Evolutionary conservation across 1,140 invertebrate species (phyloP), one percentile per base, ranked within the genome.

Genomic region (Matsumurasca onukii): DNA sequence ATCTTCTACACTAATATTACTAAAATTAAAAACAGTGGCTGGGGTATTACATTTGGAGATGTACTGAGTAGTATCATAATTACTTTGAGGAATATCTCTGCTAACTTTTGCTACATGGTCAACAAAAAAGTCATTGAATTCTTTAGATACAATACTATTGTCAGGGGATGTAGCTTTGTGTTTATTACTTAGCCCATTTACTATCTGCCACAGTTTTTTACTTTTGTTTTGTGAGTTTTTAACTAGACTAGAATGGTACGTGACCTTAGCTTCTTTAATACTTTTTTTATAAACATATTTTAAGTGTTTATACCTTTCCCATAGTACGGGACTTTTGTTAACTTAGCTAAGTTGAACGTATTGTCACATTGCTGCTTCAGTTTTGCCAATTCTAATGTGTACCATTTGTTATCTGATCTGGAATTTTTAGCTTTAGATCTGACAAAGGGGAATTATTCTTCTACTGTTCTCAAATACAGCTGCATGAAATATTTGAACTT

Each of bases 71-170:
- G 9, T 45, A 45, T 45, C n/a, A n/a, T 45, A 12, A 45, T 12
- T 9, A 45, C 9, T 12, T 12, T 12, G 9, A 45, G 39, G 39
- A 45, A 45, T 45, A n/a, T 45, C n/a, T 12, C n/a, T 45, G 39
- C 39, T 45, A n/a, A 45, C 9, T 12, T 9, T 45, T n/a, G 9
- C n/a, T 45, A 45, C 39, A 45, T 45, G 39, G n/a, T 45, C 39
- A 45, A 45, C n/a, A 45, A 45, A 45, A 45, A 45, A 45, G 39
- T 45, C n/a, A 45, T 45, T 45, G n/a, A 45, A 45, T 45, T 45
- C n/a, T 12, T 45, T n/a, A 45, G 39, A n/a, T 45, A n/a, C 9
- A 12, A 45, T 45, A 12, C n/a, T n/a, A 45, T 12, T n/a, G 9
- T 9, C 9, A 12, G 39, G n/a, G n/a, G 39, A 9, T 12, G 39